Evolutionary conservation across 2,888 invertebrate genomes (phyloP).

Genomic region (Eulithis testata): DNA sequence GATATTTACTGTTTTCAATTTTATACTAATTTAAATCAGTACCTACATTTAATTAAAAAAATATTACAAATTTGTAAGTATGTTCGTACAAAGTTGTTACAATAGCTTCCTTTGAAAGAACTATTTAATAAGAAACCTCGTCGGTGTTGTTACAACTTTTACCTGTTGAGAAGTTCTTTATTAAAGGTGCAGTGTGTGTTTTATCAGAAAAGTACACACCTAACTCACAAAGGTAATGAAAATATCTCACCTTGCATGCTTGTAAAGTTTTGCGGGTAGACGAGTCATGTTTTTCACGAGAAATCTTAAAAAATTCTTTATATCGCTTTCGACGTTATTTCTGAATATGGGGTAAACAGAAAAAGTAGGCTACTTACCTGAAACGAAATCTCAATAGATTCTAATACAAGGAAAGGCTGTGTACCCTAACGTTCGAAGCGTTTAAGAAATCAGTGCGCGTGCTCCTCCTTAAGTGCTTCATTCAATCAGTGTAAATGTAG

Average conservation of each 20-base stretch:
- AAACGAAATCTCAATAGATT: background rate
- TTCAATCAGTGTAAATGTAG: slow-evolving; percentile 39
- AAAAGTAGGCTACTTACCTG: no score
- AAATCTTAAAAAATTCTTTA: no score
- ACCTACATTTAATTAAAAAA: background rate
- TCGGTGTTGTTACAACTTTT: slow-evolving; percentile 56
- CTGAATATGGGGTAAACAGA: no score
- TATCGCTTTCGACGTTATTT: no score
- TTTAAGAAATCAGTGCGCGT: slow-evolving; percentile 25
- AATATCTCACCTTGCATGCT: slow-evolving; percentile 1
- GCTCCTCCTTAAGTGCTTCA: slow-evolving; percentile 31
- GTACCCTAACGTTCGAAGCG: slow-evolving; percentile 16
- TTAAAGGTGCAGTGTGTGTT: slow-evolving; percentile 48
- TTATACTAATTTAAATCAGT: no score
- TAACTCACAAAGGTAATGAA: slow-evolving; percentile 17
- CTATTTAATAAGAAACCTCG: slow-evolving; percentile 56
- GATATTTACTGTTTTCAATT: no score
- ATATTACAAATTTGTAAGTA: slow-evolving; percentile 23
- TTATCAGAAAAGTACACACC: slow-evolving; percentile 37
- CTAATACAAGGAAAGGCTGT: slow-evolving; percentile 14
- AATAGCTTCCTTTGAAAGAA: slow-evolving; percentile 57
- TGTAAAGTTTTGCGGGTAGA: background rate
- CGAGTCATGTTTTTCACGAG: no score
- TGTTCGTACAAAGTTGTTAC: slow-evolving; percentile 50
- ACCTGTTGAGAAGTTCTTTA: slow-evolving; percentile 55